These are phyloP conservation scores for Amiota communis DNA, from an alignment of 2,888 invertebrate genomes.

Conservation along the genomic window DNA sequence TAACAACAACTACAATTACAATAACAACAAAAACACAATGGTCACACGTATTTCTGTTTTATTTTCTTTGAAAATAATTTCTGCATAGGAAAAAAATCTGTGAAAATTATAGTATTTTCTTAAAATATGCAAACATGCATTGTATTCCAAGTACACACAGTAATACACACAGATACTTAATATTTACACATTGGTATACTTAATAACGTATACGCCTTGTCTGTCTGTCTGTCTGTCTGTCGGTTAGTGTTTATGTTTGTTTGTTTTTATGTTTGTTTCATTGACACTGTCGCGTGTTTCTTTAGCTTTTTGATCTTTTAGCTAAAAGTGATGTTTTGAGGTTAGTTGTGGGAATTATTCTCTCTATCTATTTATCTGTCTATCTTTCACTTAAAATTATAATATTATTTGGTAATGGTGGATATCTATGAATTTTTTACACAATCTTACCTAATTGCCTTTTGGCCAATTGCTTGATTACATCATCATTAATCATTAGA, in stretches of 20 bases:
- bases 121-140: constrained; percentile 48
- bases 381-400: too few relatives aligned
- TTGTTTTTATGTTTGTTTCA: constrained; percentile 63
- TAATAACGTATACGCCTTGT: constrained; percentile 60
- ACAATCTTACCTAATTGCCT: too few relatives aligned
- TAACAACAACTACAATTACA: constrained; percentile 20
- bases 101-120: constrained; percentile 48
- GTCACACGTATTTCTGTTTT: neutral
- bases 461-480: too few relatives aligned
- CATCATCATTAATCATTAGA: too few relatives aligned
- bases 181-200: constrained; percentile 45
- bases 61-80: constrained; percentile 26
- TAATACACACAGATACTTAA: neutral
- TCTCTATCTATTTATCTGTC: too few relatives aligned
- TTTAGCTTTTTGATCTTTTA: constrained; percentile 1
- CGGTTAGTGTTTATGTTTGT: constrained; percentile 56
- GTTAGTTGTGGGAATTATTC: too few relatives aligned
- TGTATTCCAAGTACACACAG: constrained; percentile 24
- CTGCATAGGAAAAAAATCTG: constrained; percentile 50
- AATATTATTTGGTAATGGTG: too few relatives aligned
- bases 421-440: too few relatives aligned
- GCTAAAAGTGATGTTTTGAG: too few relatives aligned
- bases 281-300: constrained; percentile 54
- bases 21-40: constrained; percentile 27
- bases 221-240: constrained; percentile 31